These are phyloP conservation scores for Volucella bombylans DNA, from an alignment of 2,888 invertebrate genomes.

Conservation along the genomic window DNA sequence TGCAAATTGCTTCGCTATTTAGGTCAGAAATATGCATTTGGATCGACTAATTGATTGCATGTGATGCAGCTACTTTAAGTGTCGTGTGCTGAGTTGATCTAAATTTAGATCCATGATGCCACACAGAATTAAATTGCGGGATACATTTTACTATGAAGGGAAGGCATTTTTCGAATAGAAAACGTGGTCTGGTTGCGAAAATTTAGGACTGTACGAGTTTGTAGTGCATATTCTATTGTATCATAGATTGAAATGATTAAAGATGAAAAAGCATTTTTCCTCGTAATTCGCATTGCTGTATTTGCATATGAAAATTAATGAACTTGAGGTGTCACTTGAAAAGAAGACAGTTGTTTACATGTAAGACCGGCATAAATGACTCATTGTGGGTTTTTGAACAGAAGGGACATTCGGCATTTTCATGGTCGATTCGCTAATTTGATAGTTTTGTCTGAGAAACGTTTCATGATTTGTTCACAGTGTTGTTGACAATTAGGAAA, in stretches of 20 bases:
- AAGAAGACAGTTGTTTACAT: constrained; percentile 17
- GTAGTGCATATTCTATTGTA: constrained; percentile 14
- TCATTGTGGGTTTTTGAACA: constrained; percentile 6
- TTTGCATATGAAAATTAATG: constrained; percentile 35
- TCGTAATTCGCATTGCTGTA: neutral
- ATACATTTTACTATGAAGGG: constrained; percentile 15
- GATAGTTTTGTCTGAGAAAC: neutral
- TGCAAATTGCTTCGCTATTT: constrained; percentile 35
- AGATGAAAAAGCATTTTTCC: constrained; percentile 17
- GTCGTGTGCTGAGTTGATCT: constrained; percentile 44
- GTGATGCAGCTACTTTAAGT: constrained; percentile 33
- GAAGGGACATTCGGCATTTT: constrained; percentile 41
- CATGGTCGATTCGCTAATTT: constrained; percentile 45
- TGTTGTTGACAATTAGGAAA: constrained; percentile 23
- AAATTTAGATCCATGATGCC: constrained; percentile 64
- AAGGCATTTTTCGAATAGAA: constrained; percentile 3
- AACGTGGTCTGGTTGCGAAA: constrained; percentile 21
- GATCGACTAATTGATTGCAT: constrained; percentile 59
- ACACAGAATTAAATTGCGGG: constrained; percentile 24
- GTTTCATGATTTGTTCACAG: constrained; percentile 19
- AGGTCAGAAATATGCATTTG: constrained; percentile 59
- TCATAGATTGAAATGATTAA: neutral
- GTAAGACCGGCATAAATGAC: constrained; percentile 17
- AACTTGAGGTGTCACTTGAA: constrained; percentile 58
- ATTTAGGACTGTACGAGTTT: neutral